Base-by-base conservation (phyloP, 2,113 vertebrate species). In the Myiozetetes cayanensis region DNA sequence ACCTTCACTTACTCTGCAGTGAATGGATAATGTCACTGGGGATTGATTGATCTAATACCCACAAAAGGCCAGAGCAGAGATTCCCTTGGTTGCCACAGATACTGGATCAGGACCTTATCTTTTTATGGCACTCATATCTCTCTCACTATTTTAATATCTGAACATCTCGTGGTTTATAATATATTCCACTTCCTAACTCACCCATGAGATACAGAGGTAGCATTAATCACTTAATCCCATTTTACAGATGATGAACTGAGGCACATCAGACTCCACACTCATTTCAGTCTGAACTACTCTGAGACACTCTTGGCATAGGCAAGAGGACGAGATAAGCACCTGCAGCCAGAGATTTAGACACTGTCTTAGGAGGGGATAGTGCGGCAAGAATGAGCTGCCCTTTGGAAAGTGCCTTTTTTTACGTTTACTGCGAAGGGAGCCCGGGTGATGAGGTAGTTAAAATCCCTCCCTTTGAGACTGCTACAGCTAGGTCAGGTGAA, bases 1-100 rank as follows among this genome's bases (percentile, higher is more conserved):
- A 97, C 95, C 96, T 97, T 97, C 96, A 95, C 95, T 97, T 96
- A 95, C 94, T 92, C 96, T 76, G 91, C 89, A 96, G 84, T 97
- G 96, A 96, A 97, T 97, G 96, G 96, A 94, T 97, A 97, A 96
- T 97, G 96, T 97, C 96, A 97, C 96, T 94, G 89, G 94, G 95
- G 96, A 96, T 96, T 97, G 96, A 97, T 97, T 97, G 96, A 97
- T 97, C 96, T 97, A 97, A 97, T 95, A 97, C 95, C 84, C 96
- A 97, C 95, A 97, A 97, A 97, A 96, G 96, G 89, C 91, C 89
- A 96, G 96, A 96, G 95, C 91, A 97, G 94, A 97, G 96, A 97
- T 97, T 97, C 96, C 95, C 96, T 95, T 92, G 96, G 96, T 97
- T 97, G 96, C 96, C 96, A 95, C 96, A 97, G 96, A 97, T 97